Conservation (phyloP, 2,113 vertebrate genomes). For the Crotalus viridis region DNA sequence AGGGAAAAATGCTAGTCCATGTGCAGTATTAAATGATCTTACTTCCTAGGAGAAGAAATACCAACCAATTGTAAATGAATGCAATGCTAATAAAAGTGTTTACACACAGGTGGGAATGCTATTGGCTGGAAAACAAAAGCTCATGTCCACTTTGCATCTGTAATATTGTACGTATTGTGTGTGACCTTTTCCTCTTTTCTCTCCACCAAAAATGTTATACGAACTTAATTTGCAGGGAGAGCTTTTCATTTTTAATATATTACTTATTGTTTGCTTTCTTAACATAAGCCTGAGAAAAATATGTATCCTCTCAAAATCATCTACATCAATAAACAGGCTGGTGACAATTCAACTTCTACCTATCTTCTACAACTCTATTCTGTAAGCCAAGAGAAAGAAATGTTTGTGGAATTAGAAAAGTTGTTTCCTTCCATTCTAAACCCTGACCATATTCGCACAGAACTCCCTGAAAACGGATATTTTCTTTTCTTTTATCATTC, state of each 20-base stretch:
- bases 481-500: neutral
- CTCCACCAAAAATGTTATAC: neutral
- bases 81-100: neutral
- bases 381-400: neutral
- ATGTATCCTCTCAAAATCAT: neutral
- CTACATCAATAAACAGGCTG: neutral
- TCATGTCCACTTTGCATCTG: neutral
- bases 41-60: neutral
- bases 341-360: neutral
- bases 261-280: slow-evolving; percentile 11
- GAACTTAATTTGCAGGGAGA: neutral
- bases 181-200: neutral
- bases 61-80: neutral
- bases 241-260: neutral
- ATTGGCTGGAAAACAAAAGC: neutral
- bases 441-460: neutral
- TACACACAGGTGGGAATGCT: neutral
- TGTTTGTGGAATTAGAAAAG: neutral
- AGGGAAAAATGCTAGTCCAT: neutral
- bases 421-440: slow-evolving; percentile 7
- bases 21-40: neutral
- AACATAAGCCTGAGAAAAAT: neutral
- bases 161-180: neutral
- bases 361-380: neutral
- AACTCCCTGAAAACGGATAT: slow-evolving; percentile 14